Evolutionary conservation across 2,113 vertebrate species (phyloP), one percentile per base, ranked within the genome.

Genomic region (Tachysurus fulvidraco): DNA sequence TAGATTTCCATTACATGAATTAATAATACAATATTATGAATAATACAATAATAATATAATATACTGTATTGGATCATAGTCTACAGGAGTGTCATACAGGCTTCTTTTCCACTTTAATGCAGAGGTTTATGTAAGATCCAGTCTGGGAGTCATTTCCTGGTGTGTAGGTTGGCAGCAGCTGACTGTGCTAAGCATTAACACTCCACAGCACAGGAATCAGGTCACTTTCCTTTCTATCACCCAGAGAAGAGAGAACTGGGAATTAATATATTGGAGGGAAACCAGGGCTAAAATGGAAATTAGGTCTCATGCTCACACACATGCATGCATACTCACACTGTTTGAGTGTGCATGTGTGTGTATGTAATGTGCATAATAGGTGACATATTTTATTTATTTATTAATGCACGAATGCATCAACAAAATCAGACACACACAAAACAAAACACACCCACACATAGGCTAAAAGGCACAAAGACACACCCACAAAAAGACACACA

Each of bases 161-260:
- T 30, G 55, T 86, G 81, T 80, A 86, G 76, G 76, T 84, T 83
- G 77, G 88, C 81, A 86, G 83, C 85, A 73, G 88, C 76, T 89
- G 67, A 83, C 60, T 67, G 64, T 50, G 46, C 85, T 78, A 55
- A 82, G 80, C 83, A 52, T 54, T 50, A 82, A 81, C 41, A 74
- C 85, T 73, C 71, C 28, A 2, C n/a, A 80, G 23, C 5, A n/a
- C 46, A 74, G 64, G n/a, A 81, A 89, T 74, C 67, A 79, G 76
- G 85, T 81, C 81, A 81, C 44, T 86, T 86, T 59, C 71, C 67
- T 69, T n/a, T 73, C 59, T 50, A 52, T 59, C 76, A 77, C 59
- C 62, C 67, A 67, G 50, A 86, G 55, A 81, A 28, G 60, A 79
- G 57, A 46, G 71, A 76, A 71, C 1, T 46, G 67, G 80, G 73